Base-by-base conservation (phyloP, 1,140 invertebrate species). In the Diprion similis region DNA sequence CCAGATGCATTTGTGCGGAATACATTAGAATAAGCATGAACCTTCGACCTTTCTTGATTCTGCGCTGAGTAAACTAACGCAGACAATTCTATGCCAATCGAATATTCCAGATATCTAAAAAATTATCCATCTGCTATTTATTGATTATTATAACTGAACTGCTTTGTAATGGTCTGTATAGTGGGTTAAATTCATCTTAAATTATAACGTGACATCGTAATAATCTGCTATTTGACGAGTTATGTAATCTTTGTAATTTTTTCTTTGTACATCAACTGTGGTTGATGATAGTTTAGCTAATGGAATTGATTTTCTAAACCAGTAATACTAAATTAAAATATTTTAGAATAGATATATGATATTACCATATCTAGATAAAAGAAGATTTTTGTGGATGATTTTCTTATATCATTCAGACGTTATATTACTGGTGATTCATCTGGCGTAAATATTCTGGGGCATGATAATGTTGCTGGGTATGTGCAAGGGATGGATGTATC, bases 401-500 rank as follows among this genome's bases (percentile, higher is more conserved):
- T 59, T 59, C 51, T 59, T 59, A 8, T 17, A 15, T 59, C n/a
- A 59, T 17, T 59, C 8, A 13, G n/a, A 59, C 51, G 51, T 6
- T 59, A 59, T 64, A 18, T 71, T 78, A 78, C 72, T 80, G 83
- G 79, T 87, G 86, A 80, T 87, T 88, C 10, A 87, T 82, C 79
- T 91, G 90, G 77, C 90, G 85, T 59, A 91, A 83, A 80, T 91
- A 90, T 80, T 92, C 91, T 4, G 90, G 90, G 17, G 90, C 89
- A 77, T 91, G 90, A 84, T 92, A 92, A 81, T 92, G 91, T 71
- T 91, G 87, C 78, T 87, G 88, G 46, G 84, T 81, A 59, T 89
- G 89, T 70, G 91, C 91, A 19, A 93, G 81, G 0, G 92, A 92
- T 47, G 93, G 95, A 89, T 95, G 96, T 81, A 95, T 93, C 10